phyloP scores from a whole-genome alignment of 1,140 invertebrate species.

The Aphaenogaster rudis region DNA sequence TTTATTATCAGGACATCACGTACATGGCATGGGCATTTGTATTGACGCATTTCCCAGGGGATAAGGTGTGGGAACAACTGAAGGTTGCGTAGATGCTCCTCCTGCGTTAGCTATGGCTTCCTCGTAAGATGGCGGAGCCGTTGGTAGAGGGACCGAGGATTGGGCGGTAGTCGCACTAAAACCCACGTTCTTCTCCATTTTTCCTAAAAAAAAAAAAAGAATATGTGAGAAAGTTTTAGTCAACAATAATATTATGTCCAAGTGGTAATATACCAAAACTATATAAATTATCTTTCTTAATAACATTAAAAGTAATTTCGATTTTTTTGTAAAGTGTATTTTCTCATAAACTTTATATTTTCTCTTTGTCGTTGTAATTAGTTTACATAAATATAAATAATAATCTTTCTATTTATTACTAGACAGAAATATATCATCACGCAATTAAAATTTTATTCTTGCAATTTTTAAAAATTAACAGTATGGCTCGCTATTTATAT shows the following conservation, averaged over 20 bases:
- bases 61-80: conserved; percentile 73
- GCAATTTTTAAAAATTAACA: conserved; percentile 21
- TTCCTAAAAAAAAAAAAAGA: conserved; percentile 50
- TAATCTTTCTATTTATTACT: background rate
- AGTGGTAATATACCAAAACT: background rate
- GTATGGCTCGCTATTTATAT: background rate
- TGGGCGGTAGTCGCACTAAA: conserved; percentile 13
- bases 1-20: background rate
- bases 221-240: background rate
- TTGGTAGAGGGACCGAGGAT: conserved; percentile 71
- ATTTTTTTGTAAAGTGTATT: background rate
- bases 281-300: background rate
- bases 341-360: background rate
- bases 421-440: background rate
- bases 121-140: conserved; percentile 83
- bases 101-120: conserved; percentile 80
- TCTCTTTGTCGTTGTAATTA: background rate
- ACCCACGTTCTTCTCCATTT: conserved; percentile 67
- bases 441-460: background rate
- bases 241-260: background rate
- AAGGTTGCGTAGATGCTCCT: conserved; percentile 55
- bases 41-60: conserved; percentile 71
- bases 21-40: conserved; percentile 77
- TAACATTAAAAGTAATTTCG: background rate
- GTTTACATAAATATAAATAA: background rate